Conservation (phyloP, 2,113 vertebrate species). For the Nesogale talazaci region DNA sequence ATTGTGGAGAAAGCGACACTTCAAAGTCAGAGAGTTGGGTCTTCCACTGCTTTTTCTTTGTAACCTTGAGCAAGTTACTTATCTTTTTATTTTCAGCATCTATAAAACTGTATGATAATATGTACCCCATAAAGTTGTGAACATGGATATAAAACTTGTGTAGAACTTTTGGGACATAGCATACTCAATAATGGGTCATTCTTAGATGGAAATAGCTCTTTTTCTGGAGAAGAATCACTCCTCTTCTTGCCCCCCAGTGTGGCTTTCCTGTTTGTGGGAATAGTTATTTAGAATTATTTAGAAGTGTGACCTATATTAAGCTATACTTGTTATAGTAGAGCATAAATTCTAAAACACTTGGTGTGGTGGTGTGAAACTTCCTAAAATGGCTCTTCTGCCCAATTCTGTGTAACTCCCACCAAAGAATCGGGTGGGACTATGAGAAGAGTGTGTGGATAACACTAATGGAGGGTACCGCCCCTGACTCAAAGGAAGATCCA, state of each 20-base stretch:
- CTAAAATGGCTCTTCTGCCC: too few species aligned
- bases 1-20: neutral
- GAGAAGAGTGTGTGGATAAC: too few species aligned
- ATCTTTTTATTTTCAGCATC: neutral
- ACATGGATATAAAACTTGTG: neutral
- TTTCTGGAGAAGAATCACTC: neutral
- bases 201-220: neutral
- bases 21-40: neutral
- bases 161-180: neutral
- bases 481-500: too few species aligned
- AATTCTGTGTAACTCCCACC: too few species aligned
- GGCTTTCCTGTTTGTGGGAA: neutral
- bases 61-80: slow-evolving; percentile 24
- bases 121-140: neutral
- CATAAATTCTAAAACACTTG: too few species aligned
- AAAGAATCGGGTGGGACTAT: too few species aligned
- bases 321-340: neutral
- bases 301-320: neutral
- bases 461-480: too few species aligned
- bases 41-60: neutral
- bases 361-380: too few species aligned
- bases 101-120: neutral
- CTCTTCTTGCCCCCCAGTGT: neutral
- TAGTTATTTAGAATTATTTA: neutral
- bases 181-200: neutral